Evolutionary conservation across 2,888 invertebrate species (phyloP), one percentile per base, ranked within the genome.

Genomic region (Sipunculus nudus): DNA sequence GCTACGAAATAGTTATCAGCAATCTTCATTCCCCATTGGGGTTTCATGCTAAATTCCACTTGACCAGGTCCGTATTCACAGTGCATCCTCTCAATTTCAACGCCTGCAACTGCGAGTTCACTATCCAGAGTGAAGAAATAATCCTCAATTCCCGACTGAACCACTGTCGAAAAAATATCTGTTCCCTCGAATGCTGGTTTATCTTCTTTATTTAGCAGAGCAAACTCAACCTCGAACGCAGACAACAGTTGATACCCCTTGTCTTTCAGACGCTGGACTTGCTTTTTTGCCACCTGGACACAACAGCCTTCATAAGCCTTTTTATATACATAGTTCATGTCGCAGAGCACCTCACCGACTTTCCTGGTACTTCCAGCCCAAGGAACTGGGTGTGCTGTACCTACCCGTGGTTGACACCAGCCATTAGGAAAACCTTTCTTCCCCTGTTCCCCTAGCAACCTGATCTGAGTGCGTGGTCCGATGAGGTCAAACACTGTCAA

Each of bases 21-120:
- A 1, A 31, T 19, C 2, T 21, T 32, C n/a, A 65, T 38, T 2
- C 63, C 65, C 26, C 26, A 26, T 2, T 25, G 32, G 5, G 65
- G 62, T 19, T 45, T 45, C 38, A 50, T 32, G 26, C 28, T 38
- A n/a, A 65, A 19, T 35, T 65, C 65, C 35, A 63, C 56, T 54
- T 65, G 65, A 1, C 65, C 63, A 16, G 50, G 52, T 8, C 53
- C 65, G 35, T 49, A 56, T 28, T 65, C 65, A 5, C 52, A 21
- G 6, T 26, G 23, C n/a, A 62, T 6, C 25, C 26, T n/a, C 10
- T 29, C 47, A 4, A 59, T n/a, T 26, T 61, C 59, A 3, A 65
- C 25, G 31, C 59, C 65, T 13, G 40, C 38, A 26, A 55, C 21
- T 6, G 26, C 10, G 38, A 59, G 29, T 21, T 48, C 25, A n/a